These are phyloP conservation scores for Drosophila albomicans DNA, from an alignment of 1,140 invertebrate genomes.

Conservation along the genomic window DNA sequence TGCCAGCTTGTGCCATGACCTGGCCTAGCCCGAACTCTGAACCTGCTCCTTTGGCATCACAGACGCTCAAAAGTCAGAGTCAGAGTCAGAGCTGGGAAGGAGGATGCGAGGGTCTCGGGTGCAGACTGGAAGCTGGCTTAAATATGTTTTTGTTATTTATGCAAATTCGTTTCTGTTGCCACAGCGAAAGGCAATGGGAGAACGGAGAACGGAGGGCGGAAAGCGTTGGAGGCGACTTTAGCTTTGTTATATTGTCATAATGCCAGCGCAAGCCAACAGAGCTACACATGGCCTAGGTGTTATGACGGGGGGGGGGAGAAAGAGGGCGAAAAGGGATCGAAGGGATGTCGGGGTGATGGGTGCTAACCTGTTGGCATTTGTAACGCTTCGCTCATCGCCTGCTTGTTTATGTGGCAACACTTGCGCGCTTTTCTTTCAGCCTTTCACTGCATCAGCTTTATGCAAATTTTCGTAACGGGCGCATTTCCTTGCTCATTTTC, in stretches of 20 bases:
- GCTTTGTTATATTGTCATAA: conserved; percentile 80
- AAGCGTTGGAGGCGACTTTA: conserved; percentile 55
- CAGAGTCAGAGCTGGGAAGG: neutral
- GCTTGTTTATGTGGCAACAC: conserved; percentile 77
- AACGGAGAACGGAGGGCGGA: neutral
- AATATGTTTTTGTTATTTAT: conserved; percentile 83
- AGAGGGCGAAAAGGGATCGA: neutral
- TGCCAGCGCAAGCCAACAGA: conserved; percentile 30
- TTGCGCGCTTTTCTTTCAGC: conserved; percentile 43
- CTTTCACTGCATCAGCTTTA: conserved; percentile 61
- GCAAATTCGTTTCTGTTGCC: conserved; percentile 78
- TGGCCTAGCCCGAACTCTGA: conserved; percentile 57
- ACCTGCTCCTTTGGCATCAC: conserved; percentile 48
- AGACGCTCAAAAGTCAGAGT: conserved; percentile 24
- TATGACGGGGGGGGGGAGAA: neutral
- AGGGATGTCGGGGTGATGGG: neutral
- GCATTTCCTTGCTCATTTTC: conserved; percentile 75
- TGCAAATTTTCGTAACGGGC: conserved; percentile 72
- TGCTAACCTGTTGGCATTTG: conserved; percentile 77
- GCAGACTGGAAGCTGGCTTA: conserved; percentile 60
- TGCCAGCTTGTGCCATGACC: conserved; percentile 71
- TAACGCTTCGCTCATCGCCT: conserved; percentile 49
- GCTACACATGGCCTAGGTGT: conserved; percentile 42
- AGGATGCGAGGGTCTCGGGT: neutral
- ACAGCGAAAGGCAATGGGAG: conserved; percentile 7